Percentiles rank a stretch among this genome's conserved stretches.
These are phyloP conservation scores for Ptychoptera albimana DNA, from an alignment of 2,888 invertebrate genomes.

Conservation along the genomic window DNA sequence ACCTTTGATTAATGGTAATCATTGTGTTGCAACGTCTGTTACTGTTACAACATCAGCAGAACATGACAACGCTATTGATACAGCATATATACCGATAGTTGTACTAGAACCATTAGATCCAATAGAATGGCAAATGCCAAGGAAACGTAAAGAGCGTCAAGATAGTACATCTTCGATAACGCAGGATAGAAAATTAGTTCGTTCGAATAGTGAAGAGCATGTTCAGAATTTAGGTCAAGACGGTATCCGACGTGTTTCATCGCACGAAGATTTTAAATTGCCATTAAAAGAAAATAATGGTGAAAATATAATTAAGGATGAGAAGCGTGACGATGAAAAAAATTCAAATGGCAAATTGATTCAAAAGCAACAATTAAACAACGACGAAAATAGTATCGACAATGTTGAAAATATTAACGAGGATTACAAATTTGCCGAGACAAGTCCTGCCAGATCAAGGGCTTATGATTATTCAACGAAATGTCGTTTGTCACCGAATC, in stretches of 20 bases:
- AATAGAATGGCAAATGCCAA: constrained; percentile 30
- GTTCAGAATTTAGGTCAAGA: constrained; percentile 22
- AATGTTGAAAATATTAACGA: not conserved
- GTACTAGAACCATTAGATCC: constrained; percentile 30
- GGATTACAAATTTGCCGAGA: constrained; percentile 15
- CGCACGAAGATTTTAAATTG: constrained; percentile 42
- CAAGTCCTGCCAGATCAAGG: constrained; percentile 28
- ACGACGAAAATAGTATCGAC: not conserved
- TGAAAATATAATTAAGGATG: constrained; percentile 3
- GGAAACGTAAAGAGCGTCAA: constrained; percentile 46
- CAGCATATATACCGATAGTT: no score
- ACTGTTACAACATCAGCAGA: no score
- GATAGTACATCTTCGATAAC: constrained; percentile 40
- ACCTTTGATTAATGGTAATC: no score
- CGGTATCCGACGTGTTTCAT: constrained; percentile 41
- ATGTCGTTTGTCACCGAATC: constrained; percentile 25
- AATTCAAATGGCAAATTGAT: constrained; percentile 9
- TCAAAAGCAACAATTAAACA: constrained; percentile 2
- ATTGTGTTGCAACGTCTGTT: no score
- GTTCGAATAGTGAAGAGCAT: constrained; percentile 44
- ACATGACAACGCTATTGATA: no score
- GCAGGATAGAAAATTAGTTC: constrained; percentile 42
- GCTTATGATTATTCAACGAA: constrained; percentile 10
- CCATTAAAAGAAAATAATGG: constrained; percentile 20
- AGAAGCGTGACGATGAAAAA: constrained; percentile 6